These are phyloP conservation scores for Venusia cambrica DNA, from an alignment of 2,888 invertebrate genomes.

Conservation along the genomic window DNA sequence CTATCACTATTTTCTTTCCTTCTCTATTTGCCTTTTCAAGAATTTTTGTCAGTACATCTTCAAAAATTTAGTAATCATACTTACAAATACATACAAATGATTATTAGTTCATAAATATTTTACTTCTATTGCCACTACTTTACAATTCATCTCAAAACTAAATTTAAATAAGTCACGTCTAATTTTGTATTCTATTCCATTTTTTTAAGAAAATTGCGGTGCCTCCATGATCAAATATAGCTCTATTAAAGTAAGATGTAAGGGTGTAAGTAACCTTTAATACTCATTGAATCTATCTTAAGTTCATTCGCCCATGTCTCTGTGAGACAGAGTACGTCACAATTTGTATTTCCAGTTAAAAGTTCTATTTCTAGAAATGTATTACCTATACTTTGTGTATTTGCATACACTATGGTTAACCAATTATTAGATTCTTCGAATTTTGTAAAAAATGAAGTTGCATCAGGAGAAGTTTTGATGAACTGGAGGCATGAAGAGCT, in stretches of 20 bases:
- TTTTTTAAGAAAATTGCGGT: not conserved
- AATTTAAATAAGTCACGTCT: conserved; percentile 1
- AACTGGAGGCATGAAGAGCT: not conserved
- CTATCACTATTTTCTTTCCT: conserved; percentile 2
- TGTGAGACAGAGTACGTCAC: not conserved
- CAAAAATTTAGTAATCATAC: conserved; percentile 3
- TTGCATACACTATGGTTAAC: not conserved
- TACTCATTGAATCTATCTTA: not conserved
- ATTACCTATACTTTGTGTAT: too few relatives aligned
- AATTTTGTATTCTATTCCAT: conserved; percentile 2
- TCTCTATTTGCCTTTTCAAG: not conserved
- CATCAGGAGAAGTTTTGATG: not conserved
- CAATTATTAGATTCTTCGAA: not conserved
- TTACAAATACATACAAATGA: too few relatives aligned
- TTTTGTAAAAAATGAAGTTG: not conserved
- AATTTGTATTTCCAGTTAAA: not conserved
- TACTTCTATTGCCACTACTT: conserved; percentile 2
- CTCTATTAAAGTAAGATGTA: not conserved
- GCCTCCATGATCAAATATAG: not conserved
- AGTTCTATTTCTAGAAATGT: not conserved
- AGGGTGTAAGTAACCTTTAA: not conserved
- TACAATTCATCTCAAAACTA: conserved; percentile 4
- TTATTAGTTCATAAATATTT: too few relatives aligned
- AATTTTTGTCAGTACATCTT: conserved; percentile 3
- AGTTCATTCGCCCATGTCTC: not conserved